These are phyloP conservation scores for Terebella lapidaria DNA, from an alignment of 2,888 invertebrate genomes.

Conservation along the genomic window DNA sequence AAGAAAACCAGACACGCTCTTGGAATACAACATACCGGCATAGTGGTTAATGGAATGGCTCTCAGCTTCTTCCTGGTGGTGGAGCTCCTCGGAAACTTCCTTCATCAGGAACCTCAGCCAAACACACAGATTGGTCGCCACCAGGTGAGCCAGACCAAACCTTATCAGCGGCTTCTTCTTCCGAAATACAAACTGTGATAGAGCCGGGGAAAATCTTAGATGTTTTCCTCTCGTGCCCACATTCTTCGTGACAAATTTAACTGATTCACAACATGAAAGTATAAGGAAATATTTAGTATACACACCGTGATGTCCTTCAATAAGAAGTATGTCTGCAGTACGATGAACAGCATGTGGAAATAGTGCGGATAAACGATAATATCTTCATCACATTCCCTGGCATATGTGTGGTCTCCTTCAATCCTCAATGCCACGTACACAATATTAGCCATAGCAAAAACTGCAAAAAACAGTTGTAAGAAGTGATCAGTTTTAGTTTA, in stretches of 20 bases:
- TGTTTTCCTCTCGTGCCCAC: too few relatives aligned
- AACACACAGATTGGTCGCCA: conserved; percentile 94
- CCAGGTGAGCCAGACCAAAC: conserved; percentile 95
- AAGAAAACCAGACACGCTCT: too few relatives aligned
- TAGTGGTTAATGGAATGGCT: neutral
- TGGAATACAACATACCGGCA: too few relatives aligned
- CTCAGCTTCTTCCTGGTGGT: conserved; percentile 1
- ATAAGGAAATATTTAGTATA: neutral
- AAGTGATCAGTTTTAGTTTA: too few relatives aligned
- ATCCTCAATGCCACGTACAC: conserved; percentile 55
- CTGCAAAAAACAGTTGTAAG: conserved; percentile 60
- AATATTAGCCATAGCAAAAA: conserved; percentile 94
- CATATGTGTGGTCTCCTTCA: conserved; percentile 2
- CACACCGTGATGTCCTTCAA: conserved; percentile 96
- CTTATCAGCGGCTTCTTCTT: conserved; percentile 64
- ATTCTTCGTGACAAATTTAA: too few relatives aligned
- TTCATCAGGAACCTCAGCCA: conserved; percentile 73
- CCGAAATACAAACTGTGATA: neutral
- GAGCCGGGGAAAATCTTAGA: neutral
- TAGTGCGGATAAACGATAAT: conserved; percentile 9
- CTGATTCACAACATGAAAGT: too few relatives aligned
- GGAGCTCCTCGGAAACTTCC: conserved; percentile 13
- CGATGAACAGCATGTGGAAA: conserved; percentile 91
- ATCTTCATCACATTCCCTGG: neutral
- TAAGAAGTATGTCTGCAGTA: conserved; percentile 98